Evolutionary conservation across 2,888 invertebrate genomes (phyloP), one percentile per base, ranked within the genome.

Genomic region (Atethmia centrago): DNA sequence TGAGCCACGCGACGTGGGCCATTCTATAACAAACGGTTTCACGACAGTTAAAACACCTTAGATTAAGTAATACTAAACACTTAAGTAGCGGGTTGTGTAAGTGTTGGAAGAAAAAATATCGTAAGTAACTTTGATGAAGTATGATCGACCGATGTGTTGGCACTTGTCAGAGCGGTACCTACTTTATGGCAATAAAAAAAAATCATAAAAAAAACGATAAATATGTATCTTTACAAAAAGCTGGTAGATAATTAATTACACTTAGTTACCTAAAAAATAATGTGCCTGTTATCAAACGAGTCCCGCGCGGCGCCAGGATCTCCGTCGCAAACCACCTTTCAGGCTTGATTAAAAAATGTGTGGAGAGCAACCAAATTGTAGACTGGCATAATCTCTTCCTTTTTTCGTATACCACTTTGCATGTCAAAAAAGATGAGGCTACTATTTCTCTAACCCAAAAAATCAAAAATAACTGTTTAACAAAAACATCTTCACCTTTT

Each of bases 1-100:
- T 80, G 69, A 56, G 62, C 67, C 88, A 86, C 85, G 88, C 88
- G 72, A 83, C 67, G 59, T 75, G 75, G 71, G 68, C 75, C 42
- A 79, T 78, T 85, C 80, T 80, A 45, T 72, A 62, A 53, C 66
- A 82, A 59, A 74, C 49, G 47, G 66, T 45, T 75, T 80, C 76
- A 70, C 77, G 82, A 82, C 74, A 78, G 71, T 80, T 79, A 62
- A 71, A 74, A 74, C 77, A 77, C 67, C 71, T 77, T 45, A 59
- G 63, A 82, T 78, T 71, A 45, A 77, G 72, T 74, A 77, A 73
- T 80, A 56, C 1, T 55, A 65, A 47, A 14, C 31, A 74, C 42
- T 59, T 70, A 69, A 51, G 31, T 28, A 28, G 28, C 12, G 49
- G 28, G 0, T 16, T 59, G 28, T 47, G 16, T 31, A 56, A 28